phyloP scores from a whole-genome alignment of 23 tunicate species.

The Styela plicata region DNA sequence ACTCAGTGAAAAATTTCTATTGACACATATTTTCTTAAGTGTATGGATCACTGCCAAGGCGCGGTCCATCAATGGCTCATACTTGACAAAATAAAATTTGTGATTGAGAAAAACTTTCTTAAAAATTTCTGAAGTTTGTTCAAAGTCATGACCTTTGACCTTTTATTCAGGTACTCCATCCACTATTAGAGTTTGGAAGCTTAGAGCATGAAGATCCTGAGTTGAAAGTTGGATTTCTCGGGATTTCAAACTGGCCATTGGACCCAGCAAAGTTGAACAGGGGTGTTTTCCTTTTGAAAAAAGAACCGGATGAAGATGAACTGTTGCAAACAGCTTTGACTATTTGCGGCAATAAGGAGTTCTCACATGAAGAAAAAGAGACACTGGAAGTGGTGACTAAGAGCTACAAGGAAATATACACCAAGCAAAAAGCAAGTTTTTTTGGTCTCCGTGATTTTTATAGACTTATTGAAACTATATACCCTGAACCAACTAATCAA shows the following conservation, averaged over 20 bases:
- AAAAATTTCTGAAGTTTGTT: too few relatives aligned
- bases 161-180: conserved; percentile 44
- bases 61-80: too few relatives aligned
- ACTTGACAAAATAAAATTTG: too few relatives aligned
- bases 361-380: neutral
- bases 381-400: conserved; percentile 14
- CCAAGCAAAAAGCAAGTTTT: conserved; percentile 26
- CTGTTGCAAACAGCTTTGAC: conserved; percentile 45
- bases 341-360: conserved; percentile 42
- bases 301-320: conserved; percentile 38
- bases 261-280: conserved; percentile 71
- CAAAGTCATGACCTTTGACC: too few relatives aligned
- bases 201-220: neutral
- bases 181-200: conserved; percentile 44
- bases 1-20: conserved; percentile 4
- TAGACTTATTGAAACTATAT: conserved; percentile 37
- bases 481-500: too few relatives aligned
- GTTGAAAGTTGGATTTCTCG: conserved; percentile 57
- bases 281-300: conserved; percentile 52
- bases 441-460: conserved; percentile 78
- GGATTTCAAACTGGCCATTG: conserved; percentile 64
- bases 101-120: too few relatives aligned
- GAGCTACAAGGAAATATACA: conserved; percentile 39
- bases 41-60: neutral
- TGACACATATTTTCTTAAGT: neutral